Percentiles rank a stretch among this genome's conserved stretches.
These are phyloP conservation scores for Ellobius talpinus DNA, from an alignment of 2,113 vertebrate genomes.

Conservation along the genomic window DNA sequence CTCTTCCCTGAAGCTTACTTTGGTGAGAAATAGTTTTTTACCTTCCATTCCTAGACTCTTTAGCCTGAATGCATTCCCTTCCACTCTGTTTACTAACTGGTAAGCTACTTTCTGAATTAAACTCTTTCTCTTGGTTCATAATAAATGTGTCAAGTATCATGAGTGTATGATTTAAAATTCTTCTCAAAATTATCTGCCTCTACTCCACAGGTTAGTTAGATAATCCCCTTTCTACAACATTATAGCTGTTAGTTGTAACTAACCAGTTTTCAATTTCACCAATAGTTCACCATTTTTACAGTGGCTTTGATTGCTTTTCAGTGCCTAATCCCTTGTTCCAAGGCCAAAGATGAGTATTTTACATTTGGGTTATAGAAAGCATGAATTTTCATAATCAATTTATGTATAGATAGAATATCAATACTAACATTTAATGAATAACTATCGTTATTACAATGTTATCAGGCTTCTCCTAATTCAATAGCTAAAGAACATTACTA, in stretches of 20 bases:
- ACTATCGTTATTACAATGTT: neutral
- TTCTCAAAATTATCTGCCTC: neutral
- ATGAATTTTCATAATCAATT: neutral
- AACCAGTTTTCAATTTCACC: neutral
- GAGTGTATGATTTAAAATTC: neutral
- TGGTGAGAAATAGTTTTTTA: neutral
- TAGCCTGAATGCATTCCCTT: neutral
- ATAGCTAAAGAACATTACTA: neutral
- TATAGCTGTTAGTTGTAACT: neutral
- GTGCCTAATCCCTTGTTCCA: neutral
- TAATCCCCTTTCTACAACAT: neutral
- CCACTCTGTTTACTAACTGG: neutral
- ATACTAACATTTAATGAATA: neutral
- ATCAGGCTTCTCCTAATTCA: neutral
- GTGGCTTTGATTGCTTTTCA: neutral
- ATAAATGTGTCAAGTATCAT: neutral
- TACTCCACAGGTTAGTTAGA: neutral
- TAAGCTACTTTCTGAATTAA: neutral
- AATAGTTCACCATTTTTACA: neutral
- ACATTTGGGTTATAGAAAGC: neutral
- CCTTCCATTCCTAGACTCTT: neutral
- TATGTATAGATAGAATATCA: neutral
- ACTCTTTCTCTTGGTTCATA: neutral
- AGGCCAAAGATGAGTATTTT: neutral
- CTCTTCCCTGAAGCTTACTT: neutral